These are phyloP conservation scores for Branchellion lobata DNA, from an alignment of 2,888 invertebrate genomes.

Conservation along the genomic window DNA sequence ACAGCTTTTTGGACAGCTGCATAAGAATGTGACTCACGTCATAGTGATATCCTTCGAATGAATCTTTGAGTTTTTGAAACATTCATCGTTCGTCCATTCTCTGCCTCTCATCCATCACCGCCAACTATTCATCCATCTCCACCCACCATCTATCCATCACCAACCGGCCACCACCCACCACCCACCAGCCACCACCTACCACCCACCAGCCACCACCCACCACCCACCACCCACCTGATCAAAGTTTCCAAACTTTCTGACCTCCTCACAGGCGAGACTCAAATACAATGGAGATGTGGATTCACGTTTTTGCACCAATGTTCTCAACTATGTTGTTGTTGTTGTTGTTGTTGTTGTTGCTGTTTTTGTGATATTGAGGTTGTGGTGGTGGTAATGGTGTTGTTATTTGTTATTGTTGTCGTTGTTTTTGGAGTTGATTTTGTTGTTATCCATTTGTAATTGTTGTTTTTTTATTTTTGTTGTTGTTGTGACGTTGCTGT, in stretches of 20 bases:
- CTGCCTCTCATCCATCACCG: too few relatives aligned
- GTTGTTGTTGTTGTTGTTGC: not conserved
- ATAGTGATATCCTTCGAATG: not conserved
- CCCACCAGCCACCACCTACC: not conserved
- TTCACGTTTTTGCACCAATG: constrained; percentile 61
- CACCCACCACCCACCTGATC: constrained; percentile 56
- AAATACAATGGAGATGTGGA: constrained; percentile 62
- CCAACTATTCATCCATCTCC: not conserved
- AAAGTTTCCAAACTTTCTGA: constrained; percentile 61
- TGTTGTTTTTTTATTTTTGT: too few relatives aligned
- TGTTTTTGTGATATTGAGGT: not conserved
- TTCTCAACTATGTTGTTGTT: constrained; percentile 57
- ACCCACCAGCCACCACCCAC: not conserved
- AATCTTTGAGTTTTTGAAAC: too few relatives aligned
- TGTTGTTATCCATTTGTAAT: too few relatives aligned
- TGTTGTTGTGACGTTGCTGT: too few relatives aligned
- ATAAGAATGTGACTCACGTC: too few relatives aligned
- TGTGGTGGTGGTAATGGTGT: not conserved
- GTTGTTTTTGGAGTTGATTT: too few relatives aligned
- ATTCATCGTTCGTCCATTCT: too few relatives aligned
- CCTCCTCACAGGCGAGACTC: constrained; percentile 62
- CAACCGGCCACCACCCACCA: not conserved
- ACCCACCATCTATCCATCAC: not conserved
- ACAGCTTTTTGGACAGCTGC: constrained; percentile 58
- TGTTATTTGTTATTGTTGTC: not conserved